Conservation (phyloP, 1,140 invertebrate species). For the Cotesia typhae region DNA sequence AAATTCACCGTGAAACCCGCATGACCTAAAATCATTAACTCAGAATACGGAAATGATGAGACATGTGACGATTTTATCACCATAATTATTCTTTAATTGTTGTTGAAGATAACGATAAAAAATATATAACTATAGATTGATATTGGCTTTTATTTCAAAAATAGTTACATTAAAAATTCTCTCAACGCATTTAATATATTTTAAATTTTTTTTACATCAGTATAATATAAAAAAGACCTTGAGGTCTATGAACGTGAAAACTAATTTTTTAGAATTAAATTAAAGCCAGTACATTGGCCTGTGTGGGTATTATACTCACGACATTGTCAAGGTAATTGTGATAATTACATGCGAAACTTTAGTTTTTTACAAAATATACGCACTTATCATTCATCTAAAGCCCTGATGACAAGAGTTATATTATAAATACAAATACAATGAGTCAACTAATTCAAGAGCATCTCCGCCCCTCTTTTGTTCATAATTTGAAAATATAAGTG, state of each 20-base stretch:
- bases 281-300: slow-evolving; percentile 7
- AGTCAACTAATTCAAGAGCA: slow-evolving; percentile 28
- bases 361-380: too few species aligned
- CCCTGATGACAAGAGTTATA: not conserved
- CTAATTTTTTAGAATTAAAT: slow-evolving; percentile 1
- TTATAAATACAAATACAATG: slow-evolving; percentile 23
- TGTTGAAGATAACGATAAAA: not conserved
- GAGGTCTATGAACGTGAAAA: not conserved
- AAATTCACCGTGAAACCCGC: slow-evolving; percentile 30
- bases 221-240: slow-evolving; percentile 10
- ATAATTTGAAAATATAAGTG: slow-evolving; percentile 7
- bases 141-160: too few species aligned
- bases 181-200: too few species aligned
- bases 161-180: too few species aligned
- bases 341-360: too few species aligned
- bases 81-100: slow-evolving; percentile 22
- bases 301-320: not conserved
- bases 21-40: slow-evolving; percentile 31
- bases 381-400: not conserved
- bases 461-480: slow-evolving; percentile 20
- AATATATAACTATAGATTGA: too few species aligned
- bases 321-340: too few species aligned
- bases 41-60: slow-evolving; percentile 32
- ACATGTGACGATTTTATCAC: not conserved
- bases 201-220: not conserved